Conservation (phyloP, 2,113 vertebrate genomes). For the Neotoma lepida region DNA sequence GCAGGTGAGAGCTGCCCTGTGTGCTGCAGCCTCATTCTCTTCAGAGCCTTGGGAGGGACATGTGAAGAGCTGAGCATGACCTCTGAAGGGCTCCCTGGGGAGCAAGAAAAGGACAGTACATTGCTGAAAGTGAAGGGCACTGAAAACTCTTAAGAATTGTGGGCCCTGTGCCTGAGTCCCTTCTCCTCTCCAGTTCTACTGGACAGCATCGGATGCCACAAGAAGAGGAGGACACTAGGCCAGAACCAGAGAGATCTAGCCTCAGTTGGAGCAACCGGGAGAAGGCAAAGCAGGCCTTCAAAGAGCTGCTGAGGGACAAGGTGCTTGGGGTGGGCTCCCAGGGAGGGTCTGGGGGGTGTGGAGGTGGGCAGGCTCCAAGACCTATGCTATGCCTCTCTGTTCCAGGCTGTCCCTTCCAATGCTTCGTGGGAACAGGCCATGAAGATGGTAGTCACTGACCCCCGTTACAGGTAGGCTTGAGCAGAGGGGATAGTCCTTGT, state of each 20-base stretch:
- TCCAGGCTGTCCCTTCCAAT: conserved; percentile 85
- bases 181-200: conserved; percentile 69
- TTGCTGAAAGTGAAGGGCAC: not conserved
- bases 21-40: not conserved
- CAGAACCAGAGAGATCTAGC: conserved; percentile 77
- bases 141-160: not conserved
- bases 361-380: conserved; percentile 46
- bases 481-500: conserved; percentile 47
- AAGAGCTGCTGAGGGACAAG: conserved; percentile 86
- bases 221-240: conserved; percentile 80
- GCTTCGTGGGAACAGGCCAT: conserved; percentile 86
- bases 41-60: not conserved
- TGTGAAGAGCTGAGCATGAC: not conserved
- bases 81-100: not conserved
- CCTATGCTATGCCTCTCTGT: not conserved
- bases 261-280: conserved; percentile 85
- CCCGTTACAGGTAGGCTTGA: conserved; percentile 83
- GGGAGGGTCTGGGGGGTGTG: conserved; percentile 40
- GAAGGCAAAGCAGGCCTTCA: conserved; percentile 86
- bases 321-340: conserved; percentile 63
- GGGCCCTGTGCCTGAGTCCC: conserved; percentile 44
- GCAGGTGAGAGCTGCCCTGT: conserved; percentile 72
- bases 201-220: conserved; percentile 69
- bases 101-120: not conserved
- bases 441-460: conserved; percentile 85